Evolutionary conservation across 2,797 vertebrate genomes (phyloP).

Genomic region (Enteromius radiatus): DNA sequence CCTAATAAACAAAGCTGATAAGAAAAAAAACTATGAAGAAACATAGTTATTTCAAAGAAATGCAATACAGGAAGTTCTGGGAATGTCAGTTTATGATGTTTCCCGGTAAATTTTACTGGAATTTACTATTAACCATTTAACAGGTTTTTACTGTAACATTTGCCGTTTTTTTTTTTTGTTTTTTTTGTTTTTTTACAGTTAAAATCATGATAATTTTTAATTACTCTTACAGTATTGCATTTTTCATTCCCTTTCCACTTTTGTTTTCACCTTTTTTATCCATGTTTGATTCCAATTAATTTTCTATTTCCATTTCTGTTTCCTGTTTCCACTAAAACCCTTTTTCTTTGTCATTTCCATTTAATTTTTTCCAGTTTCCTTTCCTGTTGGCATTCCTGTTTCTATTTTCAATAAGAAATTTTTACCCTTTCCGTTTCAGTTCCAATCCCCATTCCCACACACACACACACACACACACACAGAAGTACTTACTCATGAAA

Average conservation of each 20-base stretch:
- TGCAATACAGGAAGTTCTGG: too few species aligned
- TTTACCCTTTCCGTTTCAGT: not conserved
- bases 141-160: too few species aligned
- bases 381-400: not conserved
- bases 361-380: not conserved
- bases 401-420: not conserved
- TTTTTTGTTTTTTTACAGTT: too few species aligned
- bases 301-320: not conserved
- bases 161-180: too few species aligned
- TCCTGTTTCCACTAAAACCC: not conserved
- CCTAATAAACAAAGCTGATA: too few species aligned
- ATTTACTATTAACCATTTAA: too few species aligned
- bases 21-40: too few species aligned
- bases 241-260: not conserved
- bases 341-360: slow-evolving; percentile 1
- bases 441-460: slow-evolving; percentile 1
- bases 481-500: not conserved
- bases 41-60: too few species aligned
- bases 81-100: too few species aligned
- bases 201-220: too few species aligned
- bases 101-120: too few species aligned
- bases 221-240: not conserved
- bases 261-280: not conserved
- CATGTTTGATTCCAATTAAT: not conserved
- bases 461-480: slow-evolving; percentile 20